Evolutionary conservation across 2,888 invertebrate genomes (phyloP).

Genomic region (Nineta flava): DNA sequence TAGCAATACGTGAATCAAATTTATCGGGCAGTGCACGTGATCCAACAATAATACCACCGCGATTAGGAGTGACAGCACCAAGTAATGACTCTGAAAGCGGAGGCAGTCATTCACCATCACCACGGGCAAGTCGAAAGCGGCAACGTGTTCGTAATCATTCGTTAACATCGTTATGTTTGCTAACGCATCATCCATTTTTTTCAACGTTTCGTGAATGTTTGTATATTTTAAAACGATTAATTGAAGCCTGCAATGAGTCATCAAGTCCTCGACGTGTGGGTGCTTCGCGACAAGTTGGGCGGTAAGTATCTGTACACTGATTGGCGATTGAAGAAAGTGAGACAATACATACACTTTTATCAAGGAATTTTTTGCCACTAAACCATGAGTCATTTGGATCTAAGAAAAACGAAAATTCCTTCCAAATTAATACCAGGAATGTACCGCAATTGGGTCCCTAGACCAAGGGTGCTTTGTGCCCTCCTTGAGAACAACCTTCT

Average conservation of each 20-base stretch:
- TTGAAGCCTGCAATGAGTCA: slow-evolving; percentile 95
- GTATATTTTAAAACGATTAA: slow-evolving; percentile 84
- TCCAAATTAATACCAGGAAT: too few species aligned
- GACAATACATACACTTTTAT: neutral
- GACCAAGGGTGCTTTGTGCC: too few species aligned
- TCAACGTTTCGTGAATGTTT: slow-evolving; percentile 96
- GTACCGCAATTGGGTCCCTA: too few species aligned
- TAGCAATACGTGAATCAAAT: slow-evolving; percentile 7
- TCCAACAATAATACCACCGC: slow-evolving; percentile 26
- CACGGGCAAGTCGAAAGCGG: slow-evolving; percentile 61
- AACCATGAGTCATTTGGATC: neutral
- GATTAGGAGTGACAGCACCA: slow-evolving; percentile 46
- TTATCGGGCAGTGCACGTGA: neutral
- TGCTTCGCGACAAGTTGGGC: slow-evolving; percentile 69
- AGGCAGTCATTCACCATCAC: slow-evolving; percentile 74
- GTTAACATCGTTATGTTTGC: slow-evolving; percentile 88
- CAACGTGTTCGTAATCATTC: slow-evolving; percentile 84
- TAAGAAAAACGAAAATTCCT: neutral
- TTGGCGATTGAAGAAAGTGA: neutral
- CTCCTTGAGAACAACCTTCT: too few species aligned
- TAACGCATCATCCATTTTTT: slow-evolving; percentile 99
- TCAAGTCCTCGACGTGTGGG: slow-evolving; percentile 77
- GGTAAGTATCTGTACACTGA: slow-evolving; percentile 36
- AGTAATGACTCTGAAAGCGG: slow-evolving; percentile 75
- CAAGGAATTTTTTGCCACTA: neutral